Base-by-base conservation (phyloP, 2,797 vertebrate species). In the Syngnathus rostellatus region DNA sequence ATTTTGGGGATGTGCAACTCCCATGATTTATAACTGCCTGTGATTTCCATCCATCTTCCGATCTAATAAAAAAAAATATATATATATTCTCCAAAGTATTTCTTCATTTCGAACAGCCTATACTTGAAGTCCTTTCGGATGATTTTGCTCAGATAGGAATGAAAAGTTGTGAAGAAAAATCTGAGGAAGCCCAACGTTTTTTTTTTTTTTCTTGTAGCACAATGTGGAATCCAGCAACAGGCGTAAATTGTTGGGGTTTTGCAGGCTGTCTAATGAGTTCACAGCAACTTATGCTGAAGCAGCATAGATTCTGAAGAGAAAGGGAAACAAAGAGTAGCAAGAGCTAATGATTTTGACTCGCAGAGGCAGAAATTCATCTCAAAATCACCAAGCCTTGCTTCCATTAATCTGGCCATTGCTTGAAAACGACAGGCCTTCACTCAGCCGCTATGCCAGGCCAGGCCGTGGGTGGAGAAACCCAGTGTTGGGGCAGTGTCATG, bases 221-320 rank as follows among this genome's bases (percentile, higher is more conserved):
- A 19, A 25, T 57, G n/a, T 45, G 50, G 68, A 54, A 67, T 78
- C 31, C 55, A 60, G 46, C 16, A 48, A 48, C 23, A 14, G 23
- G 23, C 54, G 72, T 37, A 64, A 64, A 57, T 68, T 67, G 64
- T 61, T 0, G 8, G 74, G 67, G 68, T 76, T 63, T 72, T 70
- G 37, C 9, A 31, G 63, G 66, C 69, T 43, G 51, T 43, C 63
- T 60, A 31, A 70, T 7, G 57, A 70, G 71, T 74, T 70, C 63
- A 50, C 50, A 67, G 48, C 63, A 55, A 55, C 23, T 31, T 57
- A 5, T 57, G 31, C 23, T 31, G 5, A 57, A 23, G 12, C 12
- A 14, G 1, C 23, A 12, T 11, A 57, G 25, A 37, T 57, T 57
- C 23, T 37, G 12, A 8, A 14, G 10, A 54, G 10, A 23, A 25